Evolutionary conservation across 2,113 vertebrate species (phyloP), one percentile per base, ranked within the genome.

Genomic region (Indicator indicator): DNA sequence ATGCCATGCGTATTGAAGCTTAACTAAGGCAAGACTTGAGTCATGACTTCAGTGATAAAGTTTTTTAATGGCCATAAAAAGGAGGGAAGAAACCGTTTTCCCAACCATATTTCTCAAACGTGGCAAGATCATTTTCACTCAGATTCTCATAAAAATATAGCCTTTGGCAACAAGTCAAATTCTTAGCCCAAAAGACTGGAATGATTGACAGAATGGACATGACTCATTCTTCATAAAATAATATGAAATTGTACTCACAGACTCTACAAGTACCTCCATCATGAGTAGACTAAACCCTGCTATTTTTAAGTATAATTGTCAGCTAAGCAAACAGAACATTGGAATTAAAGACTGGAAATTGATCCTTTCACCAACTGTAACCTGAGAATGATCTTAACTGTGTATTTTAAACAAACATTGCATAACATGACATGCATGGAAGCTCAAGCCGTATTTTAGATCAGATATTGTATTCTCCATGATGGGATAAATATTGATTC

Each of bases 321-420:
- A 93, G 88, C 93, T 95, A 90, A 93, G 72, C 60, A 94, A 96
- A 92, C 36, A 93, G 40, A 90, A 46, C 16, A 76, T 56, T 73
- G 76, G 88, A 94, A 88, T 86, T 88, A 83, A 85, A 92, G 30
- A 54, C 76, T 70, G 68, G 76, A 90, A 90, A 80, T 8, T 6
- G n/a, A 93, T 80, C n/a, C 42, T 83, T 83, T 54, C 46, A 69
- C 9, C 14, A 88, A 4, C 18, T 74, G 86, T 52, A 94, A 92
- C 60, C n/a, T 44, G 40, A 95, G 76, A 90, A 83, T 0, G 3
- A 90, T 76, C n/a, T 90, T 95, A 83, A 76, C 52, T 36, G 6
- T 72, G 33, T 56, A 30, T 55, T 94, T 94, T 59, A 80, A 88
- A 73, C 40, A 95, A 91, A 93, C 46, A 44, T n/a, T 73, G 72